Conservation (phyloP, 1,140 invertebrate genomes). For the Platorchestia sp. region DNA sequence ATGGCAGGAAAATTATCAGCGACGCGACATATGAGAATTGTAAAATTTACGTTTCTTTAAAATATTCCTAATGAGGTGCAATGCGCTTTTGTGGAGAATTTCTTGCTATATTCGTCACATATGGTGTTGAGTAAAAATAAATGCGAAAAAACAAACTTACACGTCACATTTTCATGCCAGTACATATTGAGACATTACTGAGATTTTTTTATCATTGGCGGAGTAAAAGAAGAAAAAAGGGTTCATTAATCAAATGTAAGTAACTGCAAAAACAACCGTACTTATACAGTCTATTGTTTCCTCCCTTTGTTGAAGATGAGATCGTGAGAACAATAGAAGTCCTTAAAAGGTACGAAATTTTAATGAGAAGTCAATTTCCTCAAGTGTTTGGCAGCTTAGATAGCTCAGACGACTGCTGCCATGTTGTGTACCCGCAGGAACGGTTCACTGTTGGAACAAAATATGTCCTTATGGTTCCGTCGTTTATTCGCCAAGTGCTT, state of each 20-base stretch:
- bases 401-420: not conserved
- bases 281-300: not conserved
- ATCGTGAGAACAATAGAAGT: not conserved
- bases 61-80: not conserved
- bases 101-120: too few relatives aligned
- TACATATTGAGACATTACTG: not conserved
- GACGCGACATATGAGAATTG: not conserved
- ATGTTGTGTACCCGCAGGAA: not conserved
- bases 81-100: too few relatives aligned
- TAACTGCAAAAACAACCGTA: not conserved
- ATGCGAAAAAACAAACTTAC: not conserved
- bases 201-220: not conserved
- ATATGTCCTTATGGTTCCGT: not conserved
- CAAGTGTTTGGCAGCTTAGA: too few relatives aligned
- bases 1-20: not conserved
- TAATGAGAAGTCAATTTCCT: too few relatives aligned
- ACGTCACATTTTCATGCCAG: not conserved
- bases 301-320: not conserved
- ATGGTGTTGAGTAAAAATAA: too few relatives aligned
- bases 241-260: not conserved
- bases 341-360: not conserved
- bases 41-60: not conserved
- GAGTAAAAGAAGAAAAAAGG: not conserved
- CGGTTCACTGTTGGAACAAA: not conserved
- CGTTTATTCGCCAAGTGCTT: too few relatives aligned